These are phyloP conservation scores for Melipona bicolor DNA, from an alignment of 2,888 invertebrate genomes.

Conservation along the genomic window DNA sequence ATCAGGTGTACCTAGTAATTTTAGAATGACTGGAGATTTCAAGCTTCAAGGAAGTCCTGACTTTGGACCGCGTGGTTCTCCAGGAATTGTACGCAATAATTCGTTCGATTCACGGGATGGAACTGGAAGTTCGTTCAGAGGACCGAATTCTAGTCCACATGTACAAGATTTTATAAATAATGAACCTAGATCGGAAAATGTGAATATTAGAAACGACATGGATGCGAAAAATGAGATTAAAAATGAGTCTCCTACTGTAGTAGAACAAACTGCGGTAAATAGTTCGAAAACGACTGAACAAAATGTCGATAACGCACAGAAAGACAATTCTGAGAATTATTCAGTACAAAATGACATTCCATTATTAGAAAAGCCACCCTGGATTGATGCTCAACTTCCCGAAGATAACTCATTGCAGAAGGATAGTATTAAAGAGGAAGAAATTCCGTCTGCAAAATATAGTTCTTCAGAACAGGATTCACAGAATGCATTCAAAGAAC, in stretches of 20 bases:
- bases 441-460: constrained; percentile 11
- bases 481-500: constrained; percentile 25
- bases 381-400: constrained; percentile 67
- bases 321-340: constrained; percentile 23
- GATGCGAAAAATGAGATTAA: constrained; percentile 12
- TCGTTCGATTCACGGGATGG: constrained; percentile 46
- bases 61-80: constrained; percentile 58
- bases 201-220: constrained; percentile 8
- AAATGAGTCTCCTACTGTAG: constrained; percentile 13
- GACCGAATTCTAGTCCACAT: constrained; percentile 39
- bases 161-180: constrained; percentile 22
- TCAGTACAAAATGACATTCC: constrained; percentile 47
- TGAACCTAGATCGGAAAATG: constrained; percentile 7
- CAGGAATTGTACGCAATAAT: constrained; percentile 46
- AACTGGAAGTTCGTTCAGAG: constrained; percentile 31
- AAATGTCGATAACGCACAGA: constrained; percentile 12
- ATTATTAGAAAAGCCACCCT: constrained; percentile 70
- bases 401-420: constrained; percentile 33
- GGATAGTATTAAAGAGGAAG: constrained; percentile 24
- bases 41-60: constrained; percentile 59
- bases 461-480: constrained; percentile 23
- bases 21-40: constrained; percentile 61
- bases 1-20: constrained; percentile 52
- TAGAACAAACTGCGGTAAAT: constrained; percentile 10
- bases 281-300: constrained; percentile 31